phyloP scores from a whole-genome alignment of 2,797 vertebrate species.

The Rhinophrynus dorsalis region DNA sequence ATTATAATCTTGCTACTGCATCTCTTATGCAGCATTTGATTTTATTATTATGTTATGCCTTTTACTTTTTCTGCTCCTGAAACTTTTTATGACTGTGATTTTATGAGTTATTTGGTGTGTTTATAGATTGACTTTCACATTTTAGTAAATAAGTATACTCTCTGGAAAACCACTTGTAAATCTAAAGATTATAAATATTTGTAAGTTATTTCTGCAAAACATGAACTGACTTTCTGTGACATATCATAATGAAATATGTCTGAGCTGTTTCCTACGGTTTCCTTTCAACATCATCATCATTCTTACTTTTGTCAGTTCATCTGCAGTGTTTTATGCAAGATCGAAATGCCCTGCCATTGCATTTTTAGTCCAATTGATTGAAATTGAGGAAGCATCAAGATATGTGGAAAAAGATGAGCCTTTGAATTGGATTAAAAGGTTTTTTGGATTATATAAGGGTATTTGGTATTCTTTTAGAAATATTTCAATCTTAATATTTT shows the following conservation, averaged over 20 bases:
- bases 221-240: slow-evolving; percentile 33
- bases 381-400: slow-evolving; percentile 28
- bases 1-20: slow-evolving; percentile 31
- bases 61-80: slow-evolving; percentile 14
- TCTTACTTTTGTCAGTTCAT: slow-evolving; percentile 35
- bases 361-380: slow-evolving; percentile 39
- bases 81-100: slow-evolving; percentile 20
- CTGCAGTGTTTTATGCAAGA: slow-evolving; percentile 35
- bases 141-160: slow-evolving; percentile 45
- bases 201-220: slow-evolving; percentile 38
- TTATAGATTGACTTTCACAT: slow-evolving; percentile 30
- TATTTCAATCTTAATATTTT: too few relatives aligned
- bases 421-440: slow-evolving; percentile 8
- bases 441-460: background rate
- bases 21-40: slow-evolving; percentile 25
- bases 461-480: background rate
- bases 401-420: slow-evolving; percentile 8
- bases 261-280: slow-evolving; percentile 19
- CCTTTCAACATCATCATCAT: slow-evolving; percentile 42
- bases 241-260: slow-evolving; percentile 29
- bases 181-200: slow-evolving; percentile 44
- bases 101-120: slow-evolving; percentile 42
- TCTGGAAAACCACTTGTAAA: slow-evolving; percentile 34
- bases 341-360: slow-evolving; percentile 35
- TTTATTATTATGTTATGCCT: slow-evolving; percentile 24